Evolutionary conservation across 2,113 vertebrate genomes (phyloP).

Genomic region (Melierax canorus): DNA sequence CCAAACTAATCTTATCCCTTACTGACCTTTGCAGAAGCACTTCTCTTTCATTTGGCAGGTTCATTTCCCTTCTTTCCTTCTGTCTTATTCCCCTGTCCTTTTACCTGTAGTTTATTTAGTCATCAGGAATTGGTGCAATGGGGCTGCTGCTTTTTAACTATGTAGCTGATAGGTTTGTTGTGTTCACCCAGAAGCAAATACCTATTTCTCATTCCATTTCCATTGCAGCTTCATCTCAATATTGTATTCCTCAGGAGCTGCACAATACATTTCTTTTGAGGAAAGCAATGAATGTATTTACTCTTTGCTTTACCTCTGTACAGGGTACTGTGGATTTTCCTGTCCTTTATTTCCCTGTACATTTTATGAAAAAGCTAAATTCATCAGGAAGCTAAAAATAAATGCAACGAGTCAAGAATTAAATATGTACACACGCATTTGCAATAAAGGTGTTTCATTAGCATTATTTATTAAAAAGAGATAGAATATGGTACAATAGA

Average conservation of each 20-base stretch:
- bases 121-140: slow-evolving; percentile 44
- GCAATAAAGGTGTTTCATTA: neutral
- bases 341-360: neutral
- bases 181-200: slow-evolving; percentile 48
- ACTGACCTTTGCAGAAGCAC: slow-evolving; percentile 70
- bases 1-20: slow-evolving; percentile 66
- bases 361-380: neutral
- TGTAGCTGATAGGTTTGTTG: slow-evolving; percentile 41
- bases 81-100: slow-evolving; percentile 60
- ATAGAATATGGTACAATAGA: neutral
- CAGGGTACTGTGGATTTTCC: slow-evolving; percentile 7
- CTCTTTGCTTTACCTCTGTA: slow-evolving; percentile 35
- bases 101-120: slow-evolving; percentile 67
- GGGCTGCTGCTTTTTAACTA: slow-evolving; percentile 27
- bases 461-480: neutral
- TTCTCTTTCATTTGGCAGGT: slow-evolving; percentile 70
- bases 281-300: slow-evolving; percentile 73
- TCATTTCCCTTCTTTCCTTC: slow-evolving; percentile 64
- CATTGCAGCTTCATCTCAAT: slow-evolving; percentile 57
- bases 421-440: neutral
- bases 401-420: neutral
- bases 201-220: slow-evolving; percentile 72
- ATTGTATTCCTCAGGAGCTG: slow-evolving; percentile 63
- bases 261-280: slow-evolving; percentile 58
- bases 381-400: slow-evolving; percentile 13